A percentile compares a stretch with the other conserved stretches of the same genome.
Evolutionary conservation across 2,113 vertebrate species (phyloP).

Genomic region (Calypte anna): DNA sequence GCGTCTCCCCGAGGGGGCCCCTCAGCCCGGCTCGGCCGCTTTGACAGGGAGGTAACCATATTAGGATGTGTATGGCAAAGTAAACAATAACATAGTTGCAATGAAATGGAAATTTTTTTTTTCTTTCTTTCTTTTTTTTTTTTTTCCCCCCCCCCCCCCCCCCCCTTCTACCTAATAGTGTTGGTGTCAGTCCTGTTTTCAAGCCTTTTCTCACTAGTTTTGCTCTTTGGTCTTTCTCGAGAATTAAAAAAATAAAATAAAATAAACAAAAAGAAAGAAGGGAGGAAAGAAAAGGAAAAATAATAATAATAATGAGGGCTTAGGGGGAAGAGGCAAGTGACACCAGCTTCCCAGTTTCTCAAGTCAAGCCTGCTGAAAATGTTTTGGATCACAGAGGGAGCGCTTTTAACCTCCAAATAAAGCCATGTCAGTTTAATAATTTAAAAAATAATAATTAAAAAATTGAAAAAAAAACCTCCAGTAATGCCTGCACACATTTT

Average conservation of each 20-base stretch:
- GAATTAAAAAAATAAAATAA: slow-evolving; percentile 55
- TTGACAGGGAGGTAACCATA: slow-evolving; percentile 93
- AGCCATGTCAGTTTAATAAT: slow-evolving; percentile 56
- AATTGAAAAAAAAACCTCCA: neutral
- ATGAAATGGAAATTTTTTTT: slow-evolving; percentile 90
- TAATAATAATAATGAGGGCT: too few species aligned
- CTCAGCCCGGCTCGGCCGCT: slow-evolving; percentile 79
- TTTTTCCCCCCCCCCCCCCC: neutral
- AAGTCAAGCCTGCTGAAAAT: slow-evolving; percentile 66
- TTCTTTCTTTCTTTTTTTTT: slow-evolving; percentile 75
- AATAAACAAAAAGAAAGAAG: neutral
- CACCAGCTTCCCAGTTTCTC: slow-evolving; percentile 77
- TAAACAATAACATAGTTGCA: slow-evolving; percentile 99
- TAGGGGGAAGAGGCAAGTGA: neutral
- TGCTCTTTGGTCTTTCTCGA: slow-evolving; percentile 57
- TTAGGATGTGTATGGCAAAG: slow-evolving; percentile 95
- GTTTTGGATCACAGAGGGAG: slow-evolving; percentile 67
- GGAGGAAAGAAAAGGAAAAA: neutral
- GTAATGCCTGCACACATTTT: rapidly evolving
- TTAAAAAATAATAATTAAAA: neutral
- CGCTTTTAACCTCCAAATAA: slow-evolving; percentile 69
- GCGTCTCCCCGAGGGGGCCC: slow-evolving; percentile 85
- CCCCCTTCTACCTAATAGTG: slow-evolving; percentile 79
- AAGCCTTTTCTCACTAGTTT: slow-evolving; percentile 75
- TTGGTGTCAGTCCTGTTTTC: slow-evolving; percentile 87